A percentile compares a stretch with the other conserved stretches of the same genome.
Conservation (phyloP, 2,113 vertebrate genomes). For the Actenoides hombroni region DNA sequence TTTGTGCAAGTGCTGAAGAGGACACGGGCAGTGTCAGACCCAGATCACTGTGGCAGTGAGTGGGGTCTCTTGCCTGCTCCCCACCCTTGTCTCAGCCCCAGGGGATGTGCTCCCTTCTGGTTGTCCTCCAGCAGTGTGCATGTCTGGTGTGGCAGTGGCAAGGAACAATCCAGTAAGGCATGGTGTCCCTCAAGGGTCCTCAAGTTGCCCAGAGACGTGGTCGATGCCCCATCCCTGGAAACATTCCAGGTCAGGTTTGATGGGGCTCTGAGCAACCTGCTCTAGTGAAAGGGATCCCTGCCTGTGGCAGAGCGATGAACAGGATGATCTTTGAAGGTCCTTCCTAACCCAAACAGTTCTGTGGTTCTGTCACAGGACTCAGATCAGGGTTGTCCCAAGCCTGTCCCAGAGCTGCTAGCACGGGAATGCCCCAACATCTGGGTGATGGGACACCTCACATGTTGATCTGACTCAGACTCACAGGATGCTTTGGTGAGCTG, state of each 20-base stretch:
- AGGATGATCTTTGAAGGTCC: neutral
- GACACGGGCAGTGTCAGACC: neutral
- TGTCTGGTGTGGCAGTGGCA: too few species aligned
- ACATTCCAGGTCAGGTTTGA: neutral
- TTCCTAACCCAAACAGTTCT: neutral
- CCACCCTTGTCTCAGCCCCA: neutral
- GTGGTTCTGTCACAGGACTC: neutral
- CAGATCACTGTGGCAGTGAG: neutral
- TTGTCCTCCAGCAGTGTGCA: too few species aligned
- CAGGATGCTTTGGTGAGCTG: neutral
- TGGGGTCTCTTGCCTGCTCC: neutral
- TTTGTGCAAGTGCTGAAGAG: neutral
- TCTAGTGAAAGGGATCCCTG: neutral
- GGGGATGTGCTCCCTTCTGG: too few species aligned
- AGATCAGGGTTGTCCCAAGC: neutral
- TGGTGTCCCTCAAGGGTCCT: neutral
- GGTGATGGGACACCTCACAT: neutral
- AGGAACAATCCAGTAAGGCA: neutral
- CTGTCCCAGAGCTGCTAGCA: neutral
- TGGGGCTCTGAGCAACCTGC: neutral
- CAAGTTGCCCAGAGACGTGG: neutral
- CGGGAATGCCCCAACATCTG: rapidly evolving
- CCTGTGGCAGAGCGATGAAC: neutral
- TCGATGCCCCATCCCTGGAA: neutral
- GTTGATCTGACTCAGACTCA: neutral